Percentiles rank a stretch among this genome's conserved stretches.
Evolutionary conservation across 1,140 invertebrate genomes (phyloP).

Genomic region (Spodoptera litura): DNA sequence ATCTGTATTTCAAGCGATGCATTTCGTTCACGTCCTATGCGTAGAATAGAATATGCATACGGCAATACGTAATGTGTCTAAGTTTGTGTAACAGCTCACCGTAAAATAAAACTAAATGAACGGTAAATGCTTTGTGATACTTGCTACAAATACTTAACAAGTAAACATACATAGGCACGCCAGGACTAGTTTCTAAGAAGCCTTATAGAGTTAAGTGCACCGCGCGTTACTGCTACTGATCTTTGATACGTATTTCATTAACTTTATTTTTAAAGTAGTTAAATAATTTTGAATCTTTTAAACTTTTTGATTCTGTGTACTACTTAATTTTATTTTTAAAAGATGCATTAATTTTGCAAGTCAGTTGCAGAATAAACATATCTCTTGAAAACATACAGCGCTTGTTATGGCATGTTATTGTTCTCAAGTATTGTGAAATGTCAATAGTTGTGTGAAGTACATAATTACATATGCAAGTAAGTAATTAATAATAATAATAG

Average conservation of each 20-base stretch:
- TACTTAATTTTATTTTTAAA: too few species aligned
- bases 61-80: slow-evolving; percentile 23
- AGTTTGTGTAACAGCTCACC: slow-evolving; percentile 32
- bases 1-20: slow-evolving; percentile 28
- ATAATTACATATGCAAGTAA: neutral
- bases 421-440: neutral
- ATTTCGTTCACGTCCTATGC: slow-evolving; percentile 10
- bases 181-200: slow-evolving; percentile 27
- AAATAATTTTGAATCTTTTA: too few species aligned
- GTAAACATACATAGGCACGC: neutral
- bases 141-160: slow-evolving; percentile 16
- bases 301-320: too few species aligned
- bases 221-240: neutral
- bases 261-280: too few species aligned
- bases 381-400: too few species aligned
- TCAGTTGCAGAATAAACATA: too few species aligned
- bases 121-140: slow-evolving; percentile 29
- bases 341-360: too few species aligned
- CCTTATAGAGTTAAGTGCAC: slow-evolving; percentile 19
- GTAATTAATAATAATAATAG: slow-evolving; percentile 51
- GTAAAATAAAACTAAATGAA: slow-evolving; percentile 24
- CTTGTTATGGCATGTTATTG: too few species aligned
- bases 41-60: slow-evolving; percentile 20
- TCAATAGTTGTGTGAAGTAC: too few species aligned
- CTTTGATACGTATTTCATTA: too few species aligned